Evolutionary conservation across 2,113 vertebrate species (phyloP).

Genomic region (Mobula birostris): DNA sequence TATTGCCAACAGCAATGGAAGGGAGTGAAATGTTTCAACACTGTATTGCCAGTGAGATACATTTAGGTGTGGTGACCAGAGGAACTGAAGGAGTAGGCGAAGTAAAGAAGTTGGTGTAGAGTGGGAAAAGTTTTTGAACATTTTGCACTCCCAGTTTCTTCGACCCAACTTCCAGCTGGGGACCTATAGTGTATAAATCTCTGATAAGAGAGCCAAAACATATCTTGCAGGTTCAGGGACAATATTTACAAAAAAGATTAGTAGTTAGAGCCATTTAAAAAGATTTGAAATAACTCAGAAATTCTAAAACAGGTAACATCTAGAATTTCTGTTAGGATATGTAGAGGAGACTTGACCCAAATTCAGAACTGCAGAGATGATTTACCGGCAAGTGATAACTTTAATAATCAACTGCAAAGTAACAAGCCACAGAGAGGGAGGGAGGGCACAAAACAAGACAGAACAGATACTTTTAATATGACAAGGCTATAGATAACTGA

Average conservation of each 20-base stretch:
- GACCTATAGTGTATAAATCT: not conserved
- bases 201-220: not conserved
- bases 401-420: too few species aligned
- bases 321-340: too few species aligned
- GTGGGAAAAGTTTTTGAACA: not conserved
- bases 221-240: not conserved
- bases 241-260: too few species aligned
- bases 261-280: not conserved
- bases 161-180: not conserved
- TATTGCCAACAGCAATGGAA: too few species aligned
- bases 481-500: too few species aligned
- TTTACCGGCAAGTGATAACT: too few species aligned
- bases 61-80: not conserved
- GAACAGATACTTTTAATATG: too few species aligned
- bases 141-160: not conserved
- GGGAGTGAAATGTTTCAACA: not conserved
- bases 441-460: too few species aligned
- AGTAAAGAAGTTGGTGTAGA: not conserved
- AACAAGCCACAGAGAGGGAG: too few species aligned
- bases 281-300: not conserved
- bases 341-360: too few species aligned
- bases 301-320: not conserved
- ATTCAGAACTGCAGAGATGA: too few species aligned
- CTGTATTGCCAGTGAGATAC: not conserved
- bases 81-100: not conserved